Base-by-base conservation (phyloP, 2,113 vertebrate genomes). In the Solea solea region DNA sequence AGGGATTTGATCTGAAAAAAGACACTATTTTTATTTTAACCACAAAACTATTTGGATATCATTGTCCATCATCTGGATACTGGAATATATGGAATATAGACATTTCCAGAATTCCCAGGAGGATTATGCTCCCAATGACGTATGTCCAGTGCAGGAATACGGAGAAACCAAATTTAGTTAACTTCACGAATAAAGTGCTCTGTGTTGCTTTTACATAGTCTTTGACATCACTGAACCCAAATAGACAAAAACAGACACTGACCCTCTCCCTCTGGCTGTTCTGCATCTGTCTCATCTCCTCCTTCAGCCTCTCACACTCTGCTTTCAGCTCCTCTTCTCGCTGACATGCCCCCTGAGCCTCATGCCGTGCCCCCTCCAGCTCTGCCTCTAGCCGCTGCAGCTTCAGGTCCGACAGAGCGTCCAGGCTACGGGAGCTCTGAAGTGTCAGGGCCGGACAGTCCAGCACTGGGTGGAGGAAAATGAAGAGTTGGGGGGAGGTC, bases 241-340 rank as follows among this genome's bases (percentile, higher is more conserved):
- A 48, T 9, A 16, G 50, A 48, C 28, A 8, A 8, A 48, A 64
- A 57, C 13, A 45, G 44, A 16, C 65, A 85, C 82, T 83, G 76
- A 98, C 97, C 96, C 96, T 94, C 58, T 96, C 96, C 55, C 95
- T 93, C 49, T 96, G 93, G 48, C 80, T 93, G 77, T 93, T 95
- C 82, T 98, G 95, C 87, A 97, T 94, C 53, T 96, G 93, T 63
- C 95, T 95, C 65, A 98, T 92, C 85, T 98, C 96, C 0, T 93
- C 95, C 88, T 96, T 96, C 48, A 98, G 92, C 46, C 95, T 77
- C 77, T 97, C 95, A 0, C 95, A 96, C 79, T 97, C 96, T 0
- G 90, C 94, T 83, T 98, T 96, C 59, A 97, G 93, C 27, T 98
- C 96, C 81, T 96, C 95, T 68, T 98, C 96, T 0, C 97, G 93